phyloP scores from a whole-genome alignment of 2,797 vertebrate genomes.

The Micropoecilia bifurca region DNA sequence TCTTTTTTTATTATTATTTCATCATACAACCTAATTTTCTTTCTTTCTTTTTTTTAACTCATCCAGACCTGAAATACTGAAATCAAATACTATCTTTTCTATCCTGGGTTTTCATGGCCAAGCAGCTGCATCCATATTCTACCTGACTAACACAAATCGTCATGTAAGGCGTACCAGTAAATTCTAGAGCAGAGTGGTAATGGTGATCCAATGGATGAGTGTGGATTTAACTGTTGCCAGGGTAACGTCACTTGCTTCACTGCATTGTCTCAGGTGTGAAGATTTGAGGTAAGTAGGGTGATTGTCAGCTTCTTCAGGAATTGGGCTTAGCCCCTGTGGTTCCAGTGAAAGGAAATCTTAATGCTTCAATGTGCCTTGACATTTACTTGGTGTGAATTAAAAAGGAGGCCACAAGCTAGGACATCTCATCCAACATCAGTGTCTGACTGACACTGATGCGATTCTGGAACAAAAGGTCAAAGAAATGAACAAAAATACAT shows the following conservation, averaged over 20 bases:
- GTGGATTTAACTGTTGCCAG: background rate
- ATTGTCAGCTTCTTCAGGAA: background rate
- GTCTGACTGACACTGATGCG: background rate
- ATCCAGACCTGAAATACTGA: background rate
- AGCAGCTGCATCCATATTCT: background rate
- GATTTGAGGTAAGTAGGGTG: background rate
- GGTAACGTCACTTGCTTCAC: background rate
- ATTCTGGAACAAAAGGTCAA: background rate
- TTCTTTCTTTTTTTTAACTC: background rate
- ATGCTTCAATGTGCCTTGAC: background rate
- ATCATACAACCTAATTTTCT: background rate
- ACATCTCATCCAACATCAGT: background rate
- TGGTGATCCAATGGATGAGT: background rate
- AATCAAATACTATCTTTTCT: background rate
- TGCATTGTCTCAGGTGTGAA: background rate
- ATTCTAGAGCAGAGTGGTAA: background rate
- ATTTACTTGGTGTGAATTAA: background rate
- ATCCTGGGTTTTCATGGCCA: background rate
- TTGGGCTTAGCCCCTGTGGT: background rate
- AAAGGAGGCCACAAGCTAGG: background rate
- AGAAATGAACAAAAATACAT: background rate
- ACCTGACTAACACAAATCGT: background rate
- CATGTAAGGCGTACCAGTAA: background rate
- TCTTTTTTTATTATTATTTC: background rate
- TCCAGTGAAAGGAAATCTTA: background rate